These are phyloP conservation scores for Dilophus febrilis DNA, from an alignment of 2,888 invertebrate genomes.

Conservation along the genomic window DNA sequence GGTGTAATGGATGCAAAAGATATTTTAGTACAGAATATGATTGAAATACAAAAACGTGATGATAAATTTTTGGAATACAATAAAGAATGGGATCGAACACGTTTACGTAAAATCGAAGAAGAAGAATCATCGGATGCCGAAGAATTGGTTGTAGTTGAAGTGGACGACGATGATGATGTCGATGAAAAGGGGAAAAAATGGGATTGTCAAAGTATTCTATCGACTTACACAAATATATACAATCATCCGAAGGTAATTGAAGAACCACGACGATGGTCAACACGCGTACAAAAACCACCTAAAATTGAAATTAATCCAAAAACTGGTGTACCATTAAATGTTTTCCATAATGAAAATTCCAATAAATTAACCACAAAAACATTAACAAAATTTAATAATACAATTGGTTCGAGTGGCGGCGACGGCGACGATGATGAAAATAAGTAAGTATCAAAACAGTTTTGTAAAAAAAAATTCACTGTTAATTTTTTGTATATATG, in stretches of 20 bases:
- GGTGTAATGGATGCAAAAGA: conserved; percentile 36
- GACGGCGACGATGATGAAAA: conserved; percentile 27
- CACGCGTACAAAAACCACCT: conserved; percentile 20
- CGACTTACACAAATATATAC: conserved; percentile 78
- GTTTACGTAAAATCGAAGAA: conserved; percentile 25
- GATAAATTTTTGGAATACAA: conserved; percentile 37
- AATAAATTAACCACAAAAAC: conserved; percentile 51
- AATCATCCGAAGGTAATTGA: conserved; percentile 81
- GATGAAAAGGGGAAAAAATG: conserved; percentile 46
- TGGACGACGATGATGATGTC: conserved; percentile 43
- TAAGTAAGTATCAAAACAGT: conserved; percentile 7
- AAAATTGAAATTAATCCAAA: conserved; percentile 54
- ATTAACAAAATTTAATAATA: conserved; percentile 43
- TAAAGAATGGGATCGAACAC: conserved; percentile 34
- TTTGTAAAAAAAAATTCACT: no score
- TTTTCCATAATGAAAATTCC: conserved; percentile 35
- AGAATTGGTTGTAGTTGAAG: conserved; percentile 39
- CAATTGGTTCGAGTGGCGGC: no score
- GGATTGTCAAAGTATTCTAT: conserved; percentile 85
- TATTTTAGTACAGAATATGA: conserved; percentile 50
- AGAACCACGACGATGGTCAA: conserved; percentile 39
- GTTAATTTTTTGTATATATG: no score
- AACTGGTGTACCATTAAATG: conserved; percentile 57
- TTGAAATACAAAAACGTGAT: conserved; percentile 56
- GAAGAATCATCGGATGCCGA: conserved; percentile 37